phyloP scores from a whole-genome alignment of 2,888 invertebrate species.

The Blastobasis lacticolella region DNA sequence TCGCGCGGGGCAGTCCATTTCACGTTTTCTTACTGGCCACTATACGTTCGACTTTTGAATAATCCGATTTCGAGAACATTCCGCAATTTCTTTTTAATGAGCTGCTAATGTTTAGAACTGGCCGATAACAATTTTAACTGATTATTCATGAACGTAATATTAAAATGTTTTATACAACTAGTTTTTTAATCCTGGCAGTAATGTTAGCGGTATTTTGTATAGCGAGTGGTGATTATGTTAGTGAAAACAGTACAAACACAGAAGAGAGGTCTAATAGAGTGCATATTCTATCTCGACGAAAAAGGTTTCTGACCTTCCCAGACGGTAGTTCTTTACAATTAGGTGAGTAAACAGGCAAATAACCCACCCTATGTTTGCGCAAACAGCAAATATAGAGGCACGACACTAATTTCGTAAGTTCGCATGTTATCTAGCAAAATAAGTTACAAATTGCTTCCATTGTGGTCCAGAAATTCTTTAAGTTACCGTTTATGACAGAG shows the following conservation, averaged over 20 bases:
- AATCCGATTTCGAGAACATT: too few species aligned
- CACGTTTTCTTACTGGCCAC: slow-evolving; percentile 35
- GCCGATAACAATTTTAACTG: too few species aligned
- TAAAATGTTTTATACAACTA: too few species aligned
- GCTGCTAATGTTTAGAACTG: not conserved
- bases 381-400: too few species aligned
- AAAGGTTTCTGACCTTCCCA: slow-evolving; percentile 75
- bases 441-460: too few species aligned
- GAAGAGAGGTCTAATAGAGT: slow-evolving; percentile 24
- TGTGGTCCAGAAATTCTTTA: too few species aligned
- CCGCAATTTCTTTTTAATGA: not conserved
- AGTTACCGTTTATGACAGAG: too few species aligned
- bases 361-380: too few species aligned
- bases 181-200: slow-evolving; percentile 12
- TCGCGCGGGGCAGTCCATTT: slow-evolving; percentile 41
- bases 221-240: slow-evolving; percentile 30
- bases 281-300: slow-evolving; percentile 59
- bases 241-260: slow-evolving; percentile 24
- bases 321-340: slow-evolving; percentile 77
- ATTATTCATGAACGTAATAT: too few species aligned
- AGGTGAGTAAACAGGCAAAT: slow-evolving; percentile 43
- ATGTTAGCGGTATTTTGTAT: slow-evolving; percentile 25
- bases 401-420: too few species aligned
- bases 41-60: slow-evolving; percentile 24
- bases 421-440: too few species aligned